Conservation (phyloP, 2,797 vertebrate species). For the Labroides dimidiatus region DNA sequence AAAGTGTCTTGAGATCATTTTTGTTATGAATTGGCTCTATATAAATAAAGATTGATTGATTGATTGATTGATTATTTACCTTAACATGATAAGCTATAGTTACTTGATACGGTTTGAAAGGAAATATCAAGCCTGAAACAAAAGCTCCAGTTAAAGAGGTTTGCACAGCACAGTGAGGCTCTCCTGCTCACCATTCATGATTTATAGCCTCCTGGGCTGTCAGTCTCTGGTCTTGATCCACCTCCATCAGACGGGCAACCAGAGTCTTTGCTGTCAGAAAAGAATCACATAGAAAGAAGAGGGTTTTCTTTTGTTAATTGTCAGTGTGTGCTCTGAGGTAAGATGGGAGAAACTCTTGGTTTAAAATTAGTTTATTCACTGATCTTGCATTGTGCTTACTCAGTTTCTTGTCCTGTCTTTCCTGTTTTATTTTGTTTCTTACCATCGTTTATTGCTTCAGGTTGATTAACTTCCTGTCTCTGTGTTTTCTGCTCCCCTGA, state of each 20-base stretch:
- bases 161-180: conserved; percentile 31
- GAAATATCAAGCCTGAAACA: neutral
- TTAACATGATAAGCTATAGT: too few species aligned
- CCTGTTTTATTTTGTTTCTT: too few species aligned
- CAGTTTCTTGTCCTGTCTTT: too few species aligned
- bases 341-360: conserved; percentile 3
- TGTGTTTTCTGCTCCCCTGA: too few species aligned
- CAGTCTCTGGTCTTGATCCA: conserved; percentile 97
- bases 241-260: conserved; percentile 96
- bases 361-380: conserved; percentile 28
- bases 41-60: too few species aligned
- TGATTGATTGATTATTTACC: too few species aligned
- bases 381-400: conserved; percentile 18
- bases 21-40: too few species aligned
- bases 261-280: conserved; percentile 84
- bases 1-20: too few species aligned
- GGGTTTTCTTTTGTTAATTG: conserved; percentile 22
- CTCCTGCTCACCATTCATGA: conserved; percentile 89
- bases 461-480: too few species aligned
- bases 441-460: too few species aligned
- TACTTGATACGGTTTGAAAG: too few species aligned
- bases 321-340: conserved; percentile 13
- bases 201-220: conserved; percentile 97
- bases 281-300: conserved; percentile 37
- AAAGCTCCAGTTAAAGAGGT: conserved; percentile 1